Base-by-base conservation (phyloP, 2,888 invertebrate genomes). In the Agrotis clavis region DNA sequence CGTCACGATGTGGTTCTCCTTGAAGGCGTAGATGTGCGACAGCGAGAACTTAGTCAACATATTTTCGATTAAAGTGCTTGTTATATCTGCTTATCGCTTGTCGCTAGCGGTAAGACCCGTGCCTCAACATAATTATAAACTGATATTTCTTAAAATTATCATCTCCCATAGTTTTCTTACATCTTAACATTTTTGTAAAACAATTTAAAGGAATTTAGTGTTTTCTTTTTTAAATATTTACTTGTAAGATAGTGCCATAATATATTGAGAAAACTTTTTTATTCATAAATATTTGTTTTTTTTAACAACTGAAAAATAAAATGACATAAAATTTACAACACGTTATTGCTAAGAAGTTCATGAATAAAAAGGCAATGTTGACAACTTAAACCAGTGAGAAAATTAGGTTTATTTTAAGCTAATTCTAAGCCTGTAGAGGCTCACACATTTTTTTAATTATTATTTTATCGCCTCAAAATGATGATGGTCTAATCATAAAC, bases 241-340 rank as follows among this genome's bases (percentile, higher is more conserved):
- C 64, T 68, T 64, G 45, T 69, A 67, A 82, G 25, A 48, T 82
- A 82, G 83, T 83, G 83, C 85, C 85, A 79, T 82, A 79, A 74
- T 68, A 41, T 65, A 59, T 67, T 67, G 30, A 35, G 30, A 47
- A 41, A 65, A 25, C 7, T 19, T n/a, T 74, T 77, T 61, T 74
- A 45, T 57, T 57, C 2, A n/a, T 51, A 30, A 41, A 11, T n/a
- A 56, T 14, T 53, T 45, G 18, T 56, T 1, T 19, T 69, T n/a
- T 19, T 19, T 19, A 69, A 41, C 9, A 51, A 18, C 4, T n/a
- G 35, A 35, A 35, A n/a, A 57, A n/a, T 35, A 14, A n/a, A 35
- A 35, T 14, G 35, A 57, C 35, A 41, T 57, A 57, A 35, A 57
- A 57, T 35, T 14, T 16, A 19, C 50, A 70, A 19, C 16, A 50